A percentile compares a stretch with the other conserved stretches of the same genome.
phyloP scores from a whole-genome alignment of 1,140 invertebrate species.

The Mamestra configurata region DNA sequence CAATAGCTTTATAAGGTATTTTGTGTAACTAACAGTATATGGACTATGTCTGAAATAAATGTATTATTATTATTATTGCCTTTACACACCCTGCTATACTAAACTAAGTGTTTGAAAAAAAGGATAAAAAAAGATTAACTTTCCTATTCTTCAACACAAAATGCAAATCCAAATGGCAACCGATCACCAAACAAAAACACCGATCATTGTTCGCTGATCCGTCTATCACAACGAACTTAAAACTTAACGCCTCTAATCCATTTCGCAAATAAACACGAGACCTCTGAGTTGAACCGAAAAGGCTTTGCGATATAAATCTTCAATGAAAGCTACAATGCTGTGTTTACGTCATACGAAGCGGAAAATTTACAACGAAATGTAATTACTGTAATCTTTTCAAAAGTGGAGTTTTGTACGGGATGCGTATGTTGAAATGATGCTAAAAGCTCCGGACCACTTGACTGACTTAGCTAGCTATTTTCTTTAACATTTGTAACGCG shows the following conservation, averaged over 20 bases:
- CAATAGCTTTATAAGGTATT: too few relatives aligned
- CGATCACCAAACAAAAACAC: not conserved
- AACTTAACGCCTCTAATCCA: conserved; percentile 35
- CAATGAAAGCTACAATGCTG: conserved; percentile 49
- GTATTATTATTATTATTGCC: too few relatives aligned
- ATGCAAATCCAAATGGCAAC: not conserved
- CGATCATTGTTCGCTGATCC: conserved; percentile 32
- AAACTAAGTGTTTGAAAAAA: too few relatives aligned
- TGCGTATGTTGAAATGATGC: not conserved
- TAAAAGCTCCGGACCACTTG: too few relatives aligned
- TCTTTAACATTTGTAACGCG: too few relatives aligned
- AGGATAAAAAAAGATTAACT: not conserved
- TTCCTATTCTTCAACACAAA: not conserved
- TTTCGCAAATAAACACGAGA: conserved; percentile 45
- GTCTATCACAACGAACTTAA: conserved; percentile 36
- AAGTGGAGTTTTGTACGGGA: conserved; percentile 33
- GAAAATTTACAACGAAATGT: conserved; percentile 57
- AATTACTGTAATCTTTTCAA: conserved; percentile 57
- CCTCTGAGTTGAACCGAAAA: conserved; percentile 32
- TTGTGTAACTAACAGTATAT: too few relatives aligned
- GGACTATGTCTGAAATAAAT: too few relatives aligned
- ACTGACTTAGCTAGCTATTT: too few relatives aligned
- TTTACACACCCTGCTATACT: too few relatives aligned
- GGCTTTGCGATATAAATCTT: conserved; percentile 51
- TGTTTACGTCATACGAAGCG: conserved; percentile 44